Conservation (phyloP, 2,888 invertebrate species). For the Spodoptera exigua region DNA sequence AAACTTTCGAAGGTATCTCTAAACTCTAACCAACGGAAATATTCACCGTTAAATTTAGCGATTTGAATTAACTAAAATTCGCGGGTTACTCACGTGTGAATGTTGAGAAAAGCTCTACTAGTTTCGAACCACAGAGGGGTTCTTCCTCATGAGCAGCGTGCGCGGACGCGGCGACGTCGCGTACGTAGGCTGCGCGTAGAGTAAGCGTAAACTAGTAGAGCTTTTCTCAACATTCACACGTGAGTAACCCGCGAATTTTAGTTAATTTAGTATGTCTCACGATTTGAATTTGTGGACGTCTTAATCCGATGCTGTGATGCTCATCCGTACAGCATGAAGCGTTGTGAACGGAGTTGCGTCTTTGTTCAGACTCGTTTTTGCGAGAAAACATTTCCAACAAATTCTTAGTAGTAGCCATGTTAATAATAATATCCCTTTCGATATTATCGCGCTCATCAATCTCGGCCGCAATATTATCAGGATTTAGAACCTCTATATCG, state of each 20-base stretch:
- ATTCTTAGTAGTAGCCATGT: constrained; percentile 40
- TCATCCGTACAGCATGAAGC: constrained; percentile 10
- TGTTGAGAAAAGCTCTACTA: too few species aligned
- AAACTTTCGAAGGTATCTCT: too few species aligned
- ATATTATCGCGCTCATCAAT: constrained; percentile 44
- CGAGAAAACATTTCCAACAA: constrained; percentile 21
- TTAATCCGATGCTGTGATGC: not conserved
- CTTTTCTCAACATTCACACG: too few species aligned
- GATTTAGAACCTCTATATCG: constrained; percentile 38
- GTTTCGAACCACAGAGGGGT: too few species aligned
- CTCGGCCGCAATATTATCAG: constrained; percentile 23
- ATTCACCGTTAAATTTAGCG: constrained; percentile 37
- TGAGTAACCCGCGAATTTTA: too few species aligned
- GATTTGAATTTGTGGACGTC: too few species aligned
- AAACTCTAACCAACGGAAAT: constrained; percentile 53
- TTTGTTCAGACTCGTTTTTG: constrained; percentile 1
- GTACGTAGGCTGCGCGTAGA: too few species aligned
- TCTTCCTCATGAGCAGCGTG: too few species aligned
- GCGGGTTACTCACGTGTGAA: constrained; percentile 16
- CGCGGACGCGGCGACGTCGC: too few species aligned
- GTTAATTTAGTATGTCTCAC: too few species aligned
- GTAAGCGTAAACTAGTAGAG: too few species aligned
- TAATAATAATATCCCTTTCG: constrained; percentile 30
- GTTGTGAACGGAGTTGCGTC: constrained; percentile 6
- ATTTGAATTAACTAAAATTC: constrained; percentile 44